Evolutionary conservation across 37 sponge, comb jelly and placozoan species (phyloP).

Genomic region (Ephydatia muelleri): DNA sequence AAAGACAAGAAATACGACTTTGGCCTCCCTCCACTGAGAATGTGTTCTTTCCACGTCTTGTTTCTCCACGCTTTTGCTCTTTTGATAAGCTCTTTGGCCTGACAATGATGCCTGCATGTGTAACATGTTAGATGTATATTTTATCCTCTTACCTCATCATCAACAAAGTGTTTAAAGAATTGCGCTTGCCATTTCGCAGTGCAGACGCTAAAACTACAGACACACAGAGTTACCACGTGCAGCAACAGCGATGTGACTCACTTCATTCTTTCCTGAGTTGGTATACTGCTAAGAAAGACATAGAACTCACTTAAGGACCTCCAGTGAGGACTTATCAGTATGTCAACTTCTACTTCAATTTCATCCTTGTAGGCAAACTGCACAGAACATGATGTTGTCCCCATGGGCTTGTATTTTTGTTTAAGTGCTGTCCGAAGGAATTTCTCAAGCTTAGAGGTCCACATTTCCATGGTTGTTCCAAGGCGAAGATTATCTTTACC

Average conservation of each 20-base stretch:
- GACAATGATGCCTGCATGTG: no score
- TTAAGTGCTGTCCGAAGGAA: not conserved
- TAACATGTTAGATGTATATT: not conserved
- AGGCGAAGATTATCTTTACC: no score
- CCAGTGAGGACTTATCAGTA: constrained; percentile 37
- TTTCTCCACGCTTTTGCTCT: constrained; percentile 73
- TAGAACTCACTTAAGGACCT: not conserved
- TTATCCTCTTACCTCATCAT: not conserved
- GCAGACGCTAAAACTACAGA: constrained; percentile 11
- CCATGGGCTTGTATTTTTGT: not conserved
- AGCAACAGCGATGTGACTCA: not conserved
- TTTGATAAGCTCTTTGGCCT: constrained; percentile 65
- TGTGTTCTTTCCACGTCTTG: constrained; percentile 5
- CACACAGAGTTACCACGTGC: not conserved
- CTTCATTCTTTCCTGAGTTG: not conserved
- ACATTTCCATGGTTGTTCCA: not conserved
- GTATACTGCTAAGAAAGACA: constrained; percentile 4
- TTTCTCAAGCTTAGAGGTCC: not conserved
- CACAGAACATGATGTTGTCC: not conserved
- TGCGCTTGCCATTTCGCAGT: constrained; percentile 27
- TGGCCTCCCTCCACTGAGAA: constrained; percentile 20
- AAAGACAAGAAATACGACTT: constrained; percentile 39
- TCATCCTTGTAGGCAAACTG: constrained; percentile 8
- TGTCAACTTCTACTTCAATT: constrained; percentile 32
- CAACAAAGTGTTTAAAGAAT: constrained; percentile 11